These are phyloP conservation scores for Mastacembelus armatus DNA, from an alignment of 2,797 vertebrate species.

Conservation along the genomic window DNA sequence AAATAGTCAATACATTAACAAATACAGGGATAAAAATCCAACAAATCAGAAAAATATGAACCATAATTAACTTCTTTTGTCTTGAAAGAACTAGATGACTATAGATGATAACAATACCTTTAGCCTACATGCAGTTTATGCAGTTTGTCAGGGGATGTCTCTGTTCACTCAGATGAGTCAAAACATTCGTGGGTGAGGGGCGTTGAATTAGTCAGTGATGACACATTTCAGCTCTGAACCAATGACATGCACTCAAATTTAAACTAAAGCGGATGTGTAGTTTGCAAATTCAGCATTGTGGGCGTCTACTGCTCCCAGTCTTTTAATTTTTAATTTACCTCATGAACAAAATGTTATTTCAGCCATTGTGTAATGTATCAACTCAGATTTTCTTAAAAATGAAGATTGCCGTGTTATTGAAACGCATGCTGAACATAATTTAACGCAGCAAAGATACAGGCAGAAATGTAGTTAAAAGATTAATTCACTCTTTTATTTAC, in stretches of 20 bases:
- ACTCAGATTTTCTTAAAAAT: conserved; percentile 1
- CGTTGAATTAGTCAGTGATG: conserved; percentile 32
- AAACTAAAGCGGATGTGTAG: conserved; percentile 37
- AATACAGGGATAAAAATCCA: no score
- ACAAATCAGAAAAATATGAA: no score
- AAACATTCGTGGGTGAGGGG: background rate
- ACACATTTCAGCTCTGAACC: conserved; percentile 20
- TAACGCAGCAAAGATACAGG: conserved; percentile 22
- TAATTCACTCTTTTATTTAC: conserved; percentile 68
- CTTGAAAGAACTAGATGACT: no score
- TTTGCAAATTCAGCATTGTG: conserved; percentile 22
- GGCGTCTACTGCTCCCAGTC: background rate
- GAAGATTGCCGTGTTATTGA: background rate
- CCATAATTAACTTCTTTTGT: no score
- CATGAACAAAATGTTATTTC: background rate
- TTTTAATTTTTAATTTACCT: background rate
- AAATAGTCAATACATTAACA: no score
- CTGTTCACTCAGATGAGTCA: conserved; percentile 34
- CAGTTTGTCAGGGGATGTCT: conserved; percentile 62
- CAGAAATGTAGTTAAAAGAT: conserved; percentile 22
- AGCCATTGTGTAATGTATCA: background rate
- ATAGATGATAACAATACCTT: background rate
- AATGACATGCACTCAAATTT: conserved; percentile 29
- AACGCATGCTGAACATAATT: conserved; percentile 9
- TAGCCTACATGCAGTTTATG: conserved; percentile 42